phyloP scores from a whole-genome alignment of 2,888 invertebrate genomes.

The Argyresthia goedartella region DNA sequence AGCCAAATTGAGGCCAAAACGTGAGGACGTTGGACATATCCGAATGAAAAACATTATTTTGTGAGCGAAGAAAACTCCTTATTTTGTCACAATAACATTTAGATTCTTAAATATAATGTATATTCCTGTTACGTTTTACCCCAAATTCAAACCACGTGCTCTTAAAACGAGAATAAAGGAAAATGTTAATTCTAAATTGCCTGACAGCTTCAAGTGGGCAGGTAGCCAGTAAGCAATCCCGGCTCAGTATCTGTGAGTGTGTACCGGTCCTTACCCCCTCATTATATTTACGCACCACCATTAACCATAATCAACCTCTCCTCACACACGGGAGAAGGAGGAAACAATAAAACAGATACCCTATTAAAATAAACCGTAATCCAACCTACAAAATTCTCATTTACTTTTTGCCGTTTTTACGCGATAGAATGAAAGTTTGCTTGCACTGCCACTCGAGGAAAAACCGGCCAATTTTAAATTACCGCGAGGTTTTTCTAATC shows the following conservation, averaged over 20 bases:
- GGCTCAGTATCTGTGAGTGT: constrained; percentile 36
- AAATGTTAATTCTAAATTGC: constrained; percentile 20
- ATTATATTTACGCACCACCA: constrained; percentile 60
- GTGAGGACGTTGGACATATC: too few species aligned
- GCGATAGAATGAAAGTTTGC: too few species aligned
- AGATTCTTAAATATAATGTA: too few species aligned
- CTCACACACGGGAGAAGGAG: constrained; percentile 51
- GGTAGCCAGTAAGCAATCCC: constrained; percentile 40
- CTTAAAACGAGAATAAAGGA: too few species aligned
- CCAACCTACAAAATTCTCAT: not conserved
- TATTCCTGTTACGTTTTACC: too few species aligned
- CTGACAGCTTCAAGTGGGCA: constrained; percentile 32
- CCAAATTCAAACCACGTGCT: too few species aligned
- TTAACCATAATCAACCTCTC: constrained; percentile 56
- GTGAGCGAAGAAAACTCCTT: too few species aligned
- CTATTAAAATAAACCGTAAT: constrained; percentile 25
- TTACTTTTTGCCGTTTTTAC: too few species aligned
- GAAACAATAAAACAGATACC: constrained; percentile 52
- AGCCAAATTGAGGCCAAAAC: too few species aligned
- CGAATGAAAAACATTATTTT: too few species aligned
- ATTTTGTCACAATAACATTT: too few species aligned
- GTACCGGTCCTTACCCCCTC: constrained; percentile 37
- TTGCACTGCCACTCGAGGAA: not conserved
- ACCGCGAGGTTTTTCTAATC: not conserved
- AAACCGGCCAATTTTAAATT: not conserved